These are phyloP conservation scores for Salvelinus alpinus DNA, from an alignment of 2,113 vertebrate genomes.

Conservation along the genomic window DNA sequence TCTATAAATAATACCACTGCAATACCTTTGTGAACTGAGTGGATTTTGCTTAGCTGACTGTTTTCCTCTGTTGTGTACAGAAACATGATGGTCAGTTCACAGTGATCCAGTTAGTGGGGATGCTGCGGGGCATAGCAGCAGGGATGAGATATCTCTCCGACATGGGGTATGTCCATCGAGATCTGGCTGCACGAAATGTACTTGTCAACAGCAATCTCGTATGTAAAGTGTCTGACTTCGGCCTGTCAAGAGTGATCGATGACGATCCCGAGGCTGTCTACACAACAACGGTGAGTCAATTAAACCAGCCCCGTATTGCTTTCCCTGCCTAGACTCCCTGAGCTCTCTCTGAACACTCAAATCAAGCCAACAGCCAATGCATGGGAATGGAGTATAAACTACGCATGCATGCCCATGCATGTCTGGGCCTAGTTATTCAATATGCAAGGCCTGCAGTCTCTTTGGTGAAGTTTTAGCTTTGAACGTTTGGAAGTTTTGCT, in stretches of 20 bases:
- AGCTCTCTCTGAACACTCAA: slow-evolving; percentile 43
- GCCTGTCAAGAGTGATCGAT: slow-evolving; percentile 95
- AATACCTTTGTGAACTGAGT: not conserved
- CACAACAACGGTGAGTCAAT: slow-evolving; percentile 92
- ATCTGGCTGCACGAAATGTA: slow-evolving; percentile 95
- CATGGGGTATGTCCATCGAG: slow-evolving; percentile 98
- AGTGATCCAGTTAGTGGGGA: slow-evolving; percentile 96
- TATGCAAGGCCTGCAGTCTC: slow-evolving; percentile 1
- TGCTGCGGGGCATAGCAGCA: slow-evolving; percentile 95
- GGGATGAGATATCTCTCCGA: slow-evolving; percentile 98
- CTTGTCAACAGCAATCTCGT: slow-evolving; percentile 99
- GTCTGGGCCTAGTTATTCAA: slow-evolving; percentile 5
- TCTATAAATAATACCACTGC: not conserved
- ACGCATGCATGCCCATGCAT: slow-evolving; percentile 1
- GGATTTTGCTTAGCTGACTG: not conserved
- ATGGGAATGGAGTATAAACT: slow-evolving; percentile 39
- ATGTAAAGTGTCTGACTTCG: slow-evolving; percentile 99
- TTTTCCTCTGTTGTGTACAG: slow-evolving; percentile 67
- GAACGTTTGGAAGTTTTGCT: not conserved
- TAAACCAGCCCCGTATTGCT: slow-evolving; percentile 16
- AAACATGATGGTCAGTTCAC: slow-evolving; percentile 98
- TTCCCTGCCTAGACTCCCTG: not conserved
- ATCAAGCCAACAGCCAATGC: slow-evolving; percentile 31
- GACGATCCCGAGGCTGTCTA: slow-evolving; percentile 98
- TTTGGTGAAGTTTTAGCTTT: slow-evolving; percentile 3